Evolutionary conservation across 2,113 vertebrate genomes (phyloP).

Genomic region (Isurus oxyrinchus): DNA sequence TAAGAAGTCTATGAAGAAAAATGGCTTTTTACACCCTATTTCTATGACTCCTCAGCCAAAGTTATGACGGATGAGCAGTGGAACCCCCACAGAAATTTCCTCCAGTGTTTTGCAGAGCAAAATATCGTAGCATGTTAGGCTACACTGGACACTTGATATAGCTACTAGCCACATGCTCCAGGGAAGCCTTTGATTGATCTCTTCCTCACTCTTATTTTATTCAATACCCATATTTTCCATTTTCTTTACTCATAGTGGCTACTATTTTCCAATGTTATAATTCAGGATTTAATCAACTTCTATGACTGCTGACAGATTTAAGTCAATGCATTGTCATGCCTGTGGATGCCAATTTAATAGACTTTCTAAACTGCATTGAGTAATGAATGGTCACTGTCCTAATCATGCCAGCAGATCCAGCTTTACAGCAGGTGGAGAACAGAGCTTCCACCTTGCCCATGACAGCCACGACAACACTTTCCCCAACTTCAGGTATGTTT

Average conservation of each 20-base stretch:
- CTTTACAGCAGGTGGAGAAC: conserved; percentile 1
- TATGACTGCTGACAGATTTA: not conserved
- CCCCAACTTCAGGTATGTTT: not conserved
- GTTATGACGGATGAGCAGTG: not conserved
- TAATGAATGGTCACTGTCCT: not conserved
- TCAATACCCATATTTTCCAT: not conserved
- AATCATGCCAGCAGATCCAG: not conserved
- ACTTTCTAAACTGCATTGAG: not conserved
- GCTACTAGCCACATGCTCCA: no score
- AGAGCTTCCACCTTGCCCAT: not conserved
- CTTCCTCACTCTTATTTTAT: no score
- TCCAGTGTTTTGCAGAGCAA: not conserved
- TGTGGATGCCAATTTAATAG: not conserved
- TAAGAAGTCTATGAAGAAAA: not conserved
- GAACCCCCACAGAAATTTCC: not conserved
- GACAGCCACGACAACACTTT: not conserved
- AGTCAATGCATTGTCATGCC: not conserved
- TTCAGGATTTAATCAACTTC: no score
- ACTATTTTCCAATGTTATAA: no score
- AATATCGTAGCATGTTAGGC: no score
- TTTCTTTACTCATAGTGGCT: not conserved
- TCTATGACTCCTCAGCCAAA: not conserved
- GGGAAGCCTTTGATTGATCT: no score
- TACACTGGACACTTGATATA: no score
- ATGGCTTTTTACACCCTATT: not conserved